Base-by-base conservation (phyloP, 2,113 vertebrate species). In the Beaufortia kweichowensis region DNA sequence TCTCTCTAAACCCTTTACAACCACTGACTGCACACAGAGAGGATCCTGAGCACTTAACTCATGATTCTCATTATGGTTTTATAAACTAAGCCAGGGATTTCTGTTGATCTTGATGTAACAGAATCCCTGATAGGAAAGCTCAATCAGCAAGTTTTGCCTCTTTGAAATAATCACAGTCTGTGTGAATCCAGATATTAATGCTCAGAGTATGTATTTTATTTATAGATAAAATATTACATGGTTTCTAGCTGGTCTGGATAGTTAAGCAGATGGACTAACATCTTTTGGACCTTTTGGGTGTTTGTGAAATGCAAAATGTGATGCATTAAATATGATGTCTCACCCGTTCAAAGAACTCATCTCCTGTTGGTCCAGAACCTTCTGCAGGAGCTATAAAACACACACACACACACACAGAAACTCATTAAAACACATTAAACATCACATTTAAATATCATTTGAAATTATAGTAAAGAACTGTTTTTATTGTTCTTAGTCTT, bases 1-100 rank as follows among this genome's bases (percentile, higher is more conserved):
- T 33, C 87, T 86, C 76, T 93, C 92, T 82, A 93, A 84, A 72
- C 91, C 91, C 82, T 93, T 93, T 70, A 93, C 90, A 79, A 93
- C 90, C 71, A 90, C 92, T 6, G 92, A 93, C 92, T 93, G 75
- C 53, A 79, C 67, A 83, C 2, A 82, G 43, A 79, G 55, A 35
- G 8, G 19, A 8, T 46, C 43, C 15, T 14, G 43, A 35, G 33
- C 33, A 35, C 33, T 35, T 35, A 7, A 35, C 33, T 35, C 33
- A 43, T n/a, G 12, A 43, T n/a, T n/a, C n/a, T 7, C 33, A 35
- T 35, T 35, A 35, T 35, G 33, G 7, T 4, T 4, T 35, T 35
- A 35, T 35, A 35, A 4, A 35, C 33, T 7, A 4, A 4, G 33
- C 3, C 33, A 35, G 7, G 33, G 33, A 35, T 35, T 4, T 35